Conservation (phyloP, 2,888 invertebrate species). For the Ophonus ardosiacus region DNA sequence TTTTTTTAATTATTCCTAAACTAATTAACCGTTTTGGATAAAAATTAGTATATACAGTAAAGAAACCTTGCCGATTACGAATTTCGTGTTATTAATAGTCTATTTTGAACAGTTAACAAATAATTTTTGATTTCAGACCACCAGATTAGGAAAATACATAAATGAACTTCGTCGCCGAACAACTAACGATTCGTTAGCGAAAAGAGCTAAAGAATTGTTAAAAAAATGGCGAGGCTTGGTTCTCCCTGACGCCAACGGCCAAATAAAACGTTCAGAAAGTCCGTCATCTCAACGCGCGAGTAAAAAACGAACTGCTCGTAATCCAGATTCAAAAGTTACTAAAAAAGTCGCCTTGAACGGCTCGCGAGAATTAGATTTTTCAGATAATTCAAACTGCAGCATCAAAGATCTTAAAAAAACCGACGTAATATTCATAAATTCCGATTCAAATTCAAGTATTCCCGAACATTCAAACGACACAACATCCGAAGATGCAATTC, state of each 20-base stretch:
- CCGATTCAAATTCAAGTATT: slow-evolving; percentile 77
- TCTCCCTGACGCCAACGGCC: slow-evolving; percentile 78
- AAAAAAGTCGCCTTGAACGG: slow-evolving; percentile 77
- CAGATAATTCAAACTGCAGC: slow-evolving; percentile 74
- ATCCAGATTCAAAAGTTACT: slow-evolving; percentile 64
- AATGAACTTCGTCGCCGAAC: slow-evolving; percentile 94
- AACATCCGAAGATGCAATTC: slow-evolving; percentile 69
- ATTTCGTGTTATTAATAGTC: no score
- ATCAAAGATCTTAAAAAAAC: slow-evolving; percentile 66
- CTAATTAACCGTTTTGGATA: no score
- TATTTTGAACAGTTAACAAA: no score
- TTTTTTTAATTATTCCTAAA: no score
- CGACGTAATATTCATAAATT: slow-evolving; percentile 72
- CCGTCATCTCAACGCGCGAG: not conserved
- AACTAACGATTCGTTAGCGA: slow-evolving; percentile 88
- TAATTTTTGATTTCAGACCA: slow-evolving; percentile 83
- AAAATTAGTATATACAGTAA: no score
- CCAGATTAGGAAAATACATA: slow-evolving; percentile 95
- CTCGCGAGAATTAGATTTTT: slow-evolving; percentile 73
- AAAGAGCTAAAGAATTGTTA: slow-evolving; percentile 93
- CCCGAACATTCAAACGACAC: slow-evolving; percentile 70
- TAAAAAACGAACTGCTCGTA: slow-evolving; percentile 68
- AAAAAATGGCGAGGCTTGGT: slow-evolving; percentile 95
- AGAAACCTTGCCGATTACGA: no score
- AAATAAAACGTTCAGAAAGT: slow-evolving; percentile 67